A percentile compares a stretch with the other conserved stretches of the same genome.
Evolutionary conservation across 1,140 invertebrate species (phyloP).

Genomic region (Lasioglossum albipes): DNA sequence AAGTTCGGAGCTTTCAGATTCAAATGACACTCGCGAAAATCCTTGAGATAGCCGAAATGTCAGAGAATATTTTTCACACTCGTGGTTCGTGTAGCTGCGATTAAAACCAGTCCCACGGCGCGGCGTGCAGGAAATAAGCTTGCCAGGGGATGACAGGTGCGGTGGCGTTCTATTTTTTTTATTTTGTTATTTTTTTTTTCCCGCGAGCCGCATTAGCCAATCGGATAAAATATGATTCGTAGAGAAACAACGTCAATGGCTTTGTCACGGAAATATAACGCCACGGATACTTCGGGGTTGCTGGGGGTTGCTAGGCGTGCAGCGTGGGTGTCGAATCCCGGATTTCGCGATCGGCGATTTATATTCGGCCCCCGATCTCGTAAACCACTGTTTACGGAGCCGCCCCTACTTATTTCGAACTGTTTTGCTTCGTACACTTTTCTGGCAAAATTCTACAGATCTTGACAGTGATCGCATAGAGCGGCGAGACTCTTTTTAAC

Average conservation of each 20-base stretch:
- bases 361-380: neutral
- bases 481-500: too few relatives aligned
- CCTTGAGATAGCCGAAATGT: too few relatives aligned
- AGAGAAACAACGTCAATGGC: neutral
- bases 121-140: neutral
- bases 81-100: neutral
- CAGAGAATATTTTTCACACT: too few relatives aligned
- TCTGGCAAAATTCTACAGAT: too few relatives aligned
- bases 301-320: too few relatives aligned
- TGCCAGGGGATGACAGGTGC: neutral
- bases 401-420: neutral
- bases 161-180: neutral
- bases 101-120: neutral
- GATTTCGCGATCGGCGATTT: constrained; percentile 15
- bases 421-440: too few relatives aligned
- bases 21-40: too few relatives aligned
- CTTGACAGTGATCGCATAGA: too few relatives aligned
- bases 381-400: neutral
- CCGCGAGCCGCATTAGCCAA: neutral
- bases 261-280: constrained; percentile 20
- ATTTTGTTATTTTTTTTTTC: neutral
- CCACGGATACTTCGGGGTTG: neutral
- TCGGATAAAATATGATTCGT: constrained; percentile 25
- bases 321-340: neutral
- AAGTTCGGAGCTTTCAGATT: too few relatives aligned